A percentile compares a stretch with the other conserved stretches of the same genome.
phyloP scores from a whole-genome alignment of 2,113 vertebrate genomes.

The Lonchura striata region DNA sequence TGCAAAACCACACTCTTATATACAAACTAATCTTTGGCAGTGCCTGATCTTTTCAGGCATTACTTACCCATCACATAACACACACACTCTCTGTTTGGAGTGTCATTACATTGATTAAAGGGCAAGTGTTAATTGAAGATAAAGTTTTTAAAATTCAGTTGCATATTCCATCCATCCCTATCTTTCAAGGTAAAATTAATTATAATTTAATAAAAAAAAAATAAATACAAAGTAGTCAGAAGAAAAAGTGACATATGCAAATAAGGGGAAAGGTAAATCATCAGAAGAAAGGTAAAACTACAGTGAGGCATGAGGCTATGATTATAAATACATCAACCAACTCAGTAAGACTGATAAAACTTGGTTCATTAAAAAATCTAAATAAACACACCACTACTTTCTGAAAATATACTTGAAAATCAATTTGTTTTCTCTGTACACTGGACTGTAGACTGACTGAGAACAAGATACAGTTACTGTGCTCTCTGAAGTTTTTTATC shows the following conservation, averaged over 20 bases:
- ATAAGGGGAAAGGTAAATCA: not conserved
- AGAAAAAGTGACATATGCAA: not conserved
- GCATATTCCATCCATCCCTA: not conserved
- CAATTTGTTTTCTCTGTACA: not conserved
- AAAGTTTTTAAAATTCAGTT: not conserved
- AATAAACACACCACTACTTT: not conserved
- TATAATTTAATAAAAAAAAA: not conserved
- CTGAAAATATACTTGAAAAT: not conserved
- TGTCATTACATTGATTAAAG: not conserved
- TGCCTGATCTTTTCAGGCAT: not conserved
- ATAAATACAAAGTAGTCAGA: not conserved
- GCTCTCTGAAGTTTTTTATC: not conserved
- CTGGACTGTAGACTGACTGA: not conserved
- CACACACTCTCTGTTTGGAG: not conserved
- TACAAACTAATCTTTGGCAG: not conserved
- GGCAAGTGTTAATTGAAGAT: not conserved
- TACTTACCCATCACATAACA: not conserved
- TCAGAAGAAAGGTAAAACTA: not conserved
- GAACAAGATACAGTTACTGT: not conserved
- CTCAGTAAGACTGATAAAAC: not conserved
- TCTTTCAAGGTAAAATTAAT: not conserved
- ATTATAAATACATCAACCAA: not conserved
- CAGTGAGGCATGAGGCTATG: not conserved
- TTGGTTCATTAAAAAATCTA: not conserved
- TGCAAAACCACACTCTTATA: not conserved